These are phyloP conservation scores for Zenarchopterus dispar DNA, from an alignment of 2,797 vertebrate species.

Conservation along the genomic window DNA sequence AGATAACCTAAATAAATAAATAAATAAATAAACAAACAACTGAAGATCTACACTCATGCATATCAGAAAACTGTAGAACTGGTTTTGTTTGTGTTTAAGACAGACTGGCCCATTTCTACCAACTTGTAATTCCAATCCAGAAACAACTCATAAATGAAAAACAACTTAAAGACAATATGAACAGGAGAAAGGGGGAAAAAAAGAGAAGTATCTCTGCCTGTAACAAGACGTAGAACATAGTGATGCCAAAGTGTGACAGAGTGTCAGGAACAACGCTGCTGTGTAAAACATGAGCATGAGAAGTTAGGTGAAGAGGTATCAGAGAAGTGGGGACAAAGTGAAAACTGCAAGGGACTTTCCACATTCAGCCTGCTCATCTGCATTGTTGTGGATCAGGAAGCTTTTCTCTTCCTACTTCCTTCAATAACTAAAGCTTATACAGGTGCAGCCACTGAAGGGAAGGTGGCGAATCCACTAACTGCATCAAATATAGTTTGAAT, in stretches of 20 bases:
- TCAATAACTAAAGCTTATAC: constrained; percentile 28
- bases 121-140: constrained; percentile 52
- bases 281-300: not conserved
- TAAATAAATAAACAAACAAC: constrained; percentile 7
- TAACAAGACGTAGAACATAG: not conserved
- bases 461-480: constrained; percentile 19
- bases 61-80: constrained; percentile 26
- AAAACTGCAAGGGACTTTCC: constrained; percentile 26
- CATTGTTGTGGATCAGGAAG: constrained; percentile 42
- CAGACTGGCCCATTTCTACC: constrained; percentile 16
- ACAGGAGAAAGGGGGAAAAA: constrained; percentile 17
- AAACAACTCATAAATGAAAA: constrained; percentile 41
- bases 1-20: too few species aligned
- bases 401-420: constrained; percentile 22
- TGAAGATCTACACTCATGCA: constrained; percentile 10
- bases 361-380: constrained; percentile 42
- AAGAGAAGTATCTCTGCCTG: not conserved
- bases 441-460: constrained; percentile 19
- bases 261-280: not conserved
- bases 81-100: constrained; percentile 29
- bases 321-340: constrained; percentile 8
- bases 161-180: constrained; percentile 11
- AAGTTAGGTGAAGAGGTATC: not conserved
- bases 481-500: not conserved
- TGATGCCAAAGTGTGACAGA: not conserved